Evolutionary conservation across 1,140 invertebrate species (phyloP).

Genomic region (Polypedilum pembai): DNA sequence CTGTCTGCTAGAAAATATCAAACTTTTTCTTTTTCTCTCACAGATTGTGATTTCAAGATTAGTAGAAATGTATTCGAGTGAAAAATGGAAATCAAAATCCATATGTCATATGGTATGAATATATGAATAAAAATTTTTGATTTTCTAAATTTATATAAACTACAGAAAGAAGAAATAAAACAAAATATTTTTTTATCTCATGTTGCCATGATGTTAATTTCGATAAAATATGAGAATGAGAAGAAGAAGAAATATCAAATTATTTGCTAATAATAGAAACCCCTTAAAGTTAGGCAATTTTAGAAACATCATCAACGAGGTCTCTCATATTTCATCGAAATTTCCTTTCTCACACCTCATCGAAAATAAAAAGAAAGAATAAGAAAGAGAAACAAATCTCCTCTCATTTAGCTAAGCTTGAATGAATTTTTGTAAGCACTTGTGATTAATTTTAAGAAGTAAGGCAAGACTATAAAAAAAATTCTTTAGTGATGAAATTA

Average conservation of each 20-base stretch:
- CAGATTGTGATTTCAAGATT: slow-evolving; percentile 7
- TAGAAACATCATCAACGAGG: neutral
- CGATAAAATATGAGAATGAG: neutral
- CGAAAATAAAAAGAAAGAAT: neutral
- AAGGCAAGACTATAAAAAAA: neutral
- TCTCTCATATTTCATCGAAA: neutral
- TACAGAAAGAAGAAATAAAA: too few relatives aligned
- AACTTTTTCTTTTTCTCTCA: neutral
- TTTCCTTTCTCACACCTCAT: neutral
- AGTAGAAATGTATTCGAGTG: slow-evolving; percentile 7
- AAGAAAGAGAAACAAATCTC: neutral
- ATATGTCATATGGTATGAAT: neutral
- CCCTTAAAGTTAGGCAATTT: neutral
- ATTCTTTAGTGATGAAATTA: neutral
- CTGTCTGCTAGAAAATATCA: neutral
- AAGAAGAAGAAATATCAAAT: neutral
- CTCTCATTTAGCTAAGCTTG: neutral
- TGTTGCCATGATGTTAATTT: neutral
- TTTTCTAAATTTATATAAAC: too few relatives aligned
- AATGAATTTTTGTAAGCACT: neutral
- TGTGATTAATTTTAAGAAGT: neutral
- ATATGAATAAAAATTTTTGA: too few relatives aligned
- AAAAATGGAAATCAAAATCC: slow-evolving; percentile 9
- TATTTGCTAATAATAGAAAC: neutral
- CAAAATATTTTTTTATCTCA: neutral